Conservation (phyloP, 2,113 vertebrate genomes). For the Alosa alosa region DNA sequence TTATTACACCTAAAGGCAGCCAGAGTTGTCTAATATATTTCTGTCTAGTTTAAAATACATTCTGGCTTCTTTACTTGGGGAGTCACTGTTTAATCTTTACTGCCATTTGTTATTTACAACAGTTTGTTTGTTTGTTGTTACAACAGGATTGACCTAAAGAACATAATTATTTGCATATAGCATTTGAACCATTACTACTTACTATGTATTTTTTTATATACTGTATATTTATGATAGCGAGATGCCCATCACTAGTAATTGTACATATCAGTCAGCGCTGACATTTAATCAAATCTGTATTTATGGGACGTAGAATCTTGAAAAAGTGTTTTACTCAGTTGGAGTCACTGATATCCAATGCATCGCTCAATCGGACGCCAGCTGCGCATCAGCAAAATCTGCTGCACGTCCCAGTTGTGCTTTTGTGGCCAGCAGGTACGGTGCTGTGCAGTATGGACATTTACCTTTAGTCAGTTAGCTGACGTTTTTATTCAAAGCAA, state of each 20-base stretch:
- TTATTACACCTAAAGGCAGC: neutral
- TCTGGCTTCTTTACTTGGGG: neutral
- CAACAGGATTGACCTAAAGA: neutral
- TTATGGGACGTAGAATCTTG: neutral
- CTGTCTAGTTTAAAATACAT: neutral
- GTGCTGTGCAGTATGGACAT: too few relatives aligned
- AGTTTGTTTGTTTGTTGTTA: too few relatives aligned
- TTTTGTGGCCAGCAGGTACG: too few relatives aligned
- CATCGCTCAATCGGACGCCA: too few relatives aligned
- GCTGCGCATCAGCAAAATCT: too few relatives aligned
- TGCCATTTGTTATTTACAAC: neutral
- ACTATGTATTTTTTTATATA: too few relatives aligned
- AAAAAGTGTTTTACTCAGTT: too few relatives aligned
- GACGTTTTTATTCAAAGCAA: too few relatives aligned
- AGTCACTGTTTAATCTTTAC: neutral
- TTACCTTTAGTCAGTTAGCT: too few relatives aligned
- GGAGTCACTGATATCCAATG: too few relatives aligned
- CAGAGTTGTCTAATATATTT: neutral
- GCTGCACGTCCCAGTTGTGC: too few relatives aligned
- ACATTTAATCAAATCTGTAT: neutral
- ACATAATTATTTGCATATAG: neutral
- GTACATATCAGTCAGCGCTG: neutral
- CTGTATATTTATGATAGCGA: neutral
- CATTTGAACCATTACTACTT: neutral
- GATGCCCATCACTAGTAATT: neutral